These are phyloP conservation scores for Watersipora subatra DNA, from an alignment of 1,140 invertebrate species.

Conservation along the genomic window DNA sequence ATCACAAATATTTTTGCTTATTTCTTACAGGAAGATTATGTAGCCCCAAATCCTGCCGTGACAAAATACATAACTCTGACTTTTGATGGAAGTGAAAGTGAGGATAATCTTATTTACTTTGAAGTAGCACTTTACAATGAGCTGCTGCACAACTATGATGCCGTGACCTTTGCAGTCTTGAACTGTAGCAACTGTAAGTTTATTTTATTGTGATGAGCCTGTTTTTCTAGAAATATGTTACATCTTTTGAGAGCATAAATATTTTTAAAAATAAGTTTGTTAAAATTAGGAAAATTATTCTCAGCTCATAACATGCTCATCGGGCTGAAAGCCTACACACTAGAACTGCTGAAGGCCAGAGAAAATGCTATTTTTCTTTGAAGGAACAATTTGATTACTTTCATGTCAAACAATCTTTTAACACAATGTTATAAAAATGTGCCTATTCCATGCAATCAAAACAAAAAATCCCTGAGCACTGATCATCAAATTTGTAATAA, in stretches of 20 bases:
- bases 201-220: background rate
- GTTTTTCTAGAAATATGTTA: background rate
- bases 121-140: background rate
- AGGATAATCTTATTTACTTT: background rate
- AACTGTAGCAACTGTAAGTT: background rate
- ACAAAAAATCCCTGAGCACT: no score
- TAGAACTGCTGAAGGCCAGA: no score
- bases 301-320: background rate
- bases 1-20: no score
- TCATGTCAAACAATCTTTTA: no score
- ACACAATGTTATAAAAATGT: no score
- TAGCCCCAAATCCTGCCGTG: background rate
- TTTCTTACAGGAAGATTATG: background rate
- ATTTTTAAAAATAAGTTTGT: background rate
- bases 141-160: background rate
- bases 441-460: no score
- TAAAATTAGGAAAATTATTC: background rate
- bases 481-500: no score
- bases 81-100: background rate
- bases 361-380: no score
- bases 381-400: no score
- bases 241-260: background rate
- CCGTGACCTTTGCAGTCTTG: background rate
- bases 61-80: background rate
- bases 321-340: no score